Conservation (phyloP, 2,797 vertebrate genomes). For the Apogon talboti region DNA sequence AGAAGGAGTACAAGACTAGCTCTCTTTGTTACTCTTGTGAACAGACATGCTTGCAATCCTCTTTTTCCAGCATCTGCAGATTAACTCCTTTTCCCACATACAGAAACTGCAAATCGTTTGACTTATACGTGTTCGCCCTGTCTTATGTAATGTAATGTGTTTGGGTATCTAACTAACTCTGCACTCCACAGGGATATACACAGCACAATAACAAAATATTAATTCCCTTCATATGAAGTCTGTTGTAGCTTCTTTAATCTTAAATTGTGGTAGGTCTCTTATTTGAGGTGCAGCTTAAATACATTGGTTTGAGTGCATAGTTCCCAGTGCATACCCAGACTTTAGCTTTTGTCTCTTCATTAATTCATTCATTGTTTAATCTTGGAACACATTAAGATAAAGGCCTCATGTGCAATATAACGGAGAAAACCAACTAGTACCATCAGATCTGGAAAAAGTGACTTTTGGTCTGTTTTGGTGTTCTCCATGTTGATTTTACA, state of each 20-base stretch:
- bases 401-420: too few relatives aligned
- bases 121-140: background rate
- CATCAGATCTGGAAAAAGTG: too few relatives aligned
- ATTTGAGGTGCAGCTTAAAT: background rate
- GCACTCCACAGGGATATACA: background rate
- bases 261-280: too few relatives aligned
- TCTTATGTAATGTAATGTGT: background rate
- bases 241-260: background rate
- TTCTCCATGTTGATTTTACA: too few relatives aligned
- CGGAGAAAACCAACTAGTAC: too few relatives aligned
- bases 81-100: constrained; percentile 4
- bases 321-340: too few relatives aligned
- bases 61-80: constrained; percentile 11
- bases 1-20: background rate
- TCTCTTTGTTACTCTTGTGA: constrained; percentile 21
- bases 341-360: too few relatives aligned
- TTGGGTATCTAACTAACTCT: background rate
- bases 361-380: too few relatives aligned
- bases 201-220: background rate
- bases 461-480: too few relatives aligned
- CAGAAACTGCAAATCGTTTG: background rate
- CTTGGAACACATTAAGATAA: too few relatives aligned
- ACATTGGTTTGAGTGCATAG: too few relatives aligned
- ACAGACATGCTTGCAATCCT: background rate
- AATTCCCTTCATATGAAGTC: background rate